Evolutionary conservation across 1,140 invertebrate species (phyloP), one percentile per base, ranked within the genome.

Genomic region (Rhopalosiphum padi): DNA sequence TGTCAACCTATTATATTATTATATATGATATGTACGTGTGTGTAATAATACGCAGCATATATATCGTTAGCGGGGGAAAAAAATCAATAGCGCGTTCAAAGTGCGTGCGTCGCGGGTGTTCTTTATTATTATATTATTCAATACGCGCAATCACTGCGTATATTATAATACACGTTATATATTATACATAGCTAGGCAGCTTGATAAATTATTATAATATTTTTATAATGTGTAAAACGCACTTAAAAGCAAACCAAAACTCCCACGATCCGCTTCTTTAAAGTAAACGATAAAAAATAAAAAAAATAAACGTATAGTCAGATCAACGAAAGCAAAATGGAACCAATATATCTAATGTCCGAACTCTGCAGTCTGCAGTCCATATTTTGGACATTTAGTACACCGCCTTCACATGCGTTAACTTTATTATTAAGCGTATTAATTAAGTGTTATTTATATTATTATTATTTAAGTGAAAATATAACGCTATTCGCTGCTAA

Each of bases 71-170:
- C 86, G 3, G 46, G 86, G 46, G 43, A 48, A 88, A 88, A 77
- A 88, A 88, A 88, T 88, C 86, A 88, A 88, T 88, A 88, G 46
- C 46, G 86, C 43, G 86, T 46, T 51, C 46, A 51, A 88, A 88
- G 30, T 88, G 46, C 86, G 86, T 88, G 86, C 86, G 86, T 48
- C 30, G 86, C 46, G 43, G 46, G 43, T n/a, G 43, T 88, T 88
- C 30, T 48, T 88, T 88, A 48, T 11, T 77, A 77, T 77, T 86
- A 86, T 86, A 41, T 86, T 83, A 46, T 88, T 88, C 86, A 48
- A 88, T 88, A 51, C 86, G 46, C n/a, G n/a, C 46, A 48, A 88
- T 88, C 86, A 88, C 46, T 88, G 30, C 37, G 43, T 48, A 22
- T 18, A 86, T 46, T 18, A 46, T n/a, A 11, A 4, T 48, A 21